Conservation (phyloP, 2,888 invertebrate species). For the Sphaeridia pumilis region DNA sequence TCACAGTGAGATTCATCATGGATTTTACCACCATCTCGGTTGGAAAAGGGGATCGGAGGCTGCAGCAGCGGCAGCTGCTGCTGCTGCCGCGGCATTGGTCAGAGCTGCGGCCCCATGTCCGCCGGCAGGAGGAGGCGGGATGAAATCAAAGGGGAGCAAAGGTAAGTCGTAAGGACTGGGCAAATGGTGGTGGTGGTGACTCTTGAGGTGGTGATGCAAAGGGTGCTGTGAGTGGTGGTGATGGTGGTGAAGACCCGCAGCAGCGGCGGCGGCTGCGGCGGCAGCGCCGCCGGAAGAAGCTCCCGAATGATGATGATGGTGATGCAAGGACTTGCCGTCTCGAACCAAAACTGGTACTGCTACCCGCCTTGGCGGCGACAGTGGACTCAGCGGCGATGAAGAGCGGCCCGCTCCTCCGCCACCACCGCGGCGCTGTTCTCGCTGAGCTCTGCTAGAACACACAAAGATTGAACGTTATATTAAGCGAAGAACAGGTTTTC, state of each 20-base stretch:
- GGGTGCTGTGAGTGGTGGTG: background rate
- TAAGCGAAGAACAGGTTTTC: too few species aligned
- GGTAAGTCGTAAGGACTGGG: conserved; percentile 12
- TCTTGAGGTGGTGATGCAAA: conserved; percentile 3
- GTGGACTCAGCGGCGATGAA: conserved; percentile 20
- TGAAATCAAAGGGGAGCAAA: conserved; percentile 12
- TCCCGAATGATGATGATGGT: conserved; percentile 1
- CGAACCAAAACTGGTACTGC: conserved; percentile 89
- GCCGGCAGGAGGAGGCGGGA: conserved; percentile 7
- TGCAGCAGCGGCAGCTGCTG: too few species aligned
- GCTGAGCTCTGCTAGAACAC: conserved; percentile 19
- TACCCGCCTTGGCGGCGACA: conserved; percentile 59
- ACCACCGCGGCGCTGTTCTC: conserved; percentile 22
- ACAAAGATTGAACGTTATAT: too few species aligned
- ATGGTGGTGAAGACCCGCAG: background rate
- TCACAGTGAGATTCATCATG: background rate
- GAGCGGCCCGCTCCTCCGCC: conserved; percentile 44
- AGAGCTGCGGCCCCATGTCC: background rate
- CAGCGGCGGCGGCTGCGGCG: too few species aligned
- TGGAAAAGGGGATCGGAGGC: conserved; percentile 6
- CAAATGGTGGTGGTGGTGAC: background rate
- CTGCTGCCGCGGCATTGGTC: conserved; percentile 2
- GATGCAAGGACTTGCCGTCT: conserved; percentile 76
- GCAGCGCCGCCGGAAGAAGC: too few species aligned
- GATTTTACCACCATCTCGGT: conserved; percentile 13